Percentiles rank a stretch among this genome's conserved stretches.
Conservation (phyloP, 2,888 invertebrate species). For the Cheilosia vulpina region DNA sequence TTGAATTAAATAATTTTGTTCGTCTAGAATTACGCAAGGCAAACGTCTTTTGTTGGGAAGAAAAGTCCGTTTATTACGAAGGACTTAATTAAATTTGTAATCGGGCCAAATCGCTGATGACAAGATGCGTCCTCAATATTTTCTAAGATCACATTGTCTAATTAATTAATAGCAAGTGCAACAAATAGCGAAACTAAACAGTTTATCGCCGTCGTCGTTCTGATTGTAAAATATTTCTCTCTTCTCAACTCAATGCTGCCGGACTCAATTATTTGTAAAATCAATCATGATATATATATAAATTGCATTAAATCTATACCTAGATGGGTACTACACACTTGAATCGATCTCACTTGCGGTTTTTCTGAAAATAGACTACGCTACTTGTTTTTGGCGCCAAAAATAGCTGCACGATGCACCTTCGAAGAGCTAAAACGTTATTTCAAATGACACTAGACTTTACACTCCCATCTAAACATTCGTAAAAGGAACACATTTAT, state of each 20-base stretch:
- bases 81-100: slow-evolving; percentile 6
- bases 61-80: not conserved
- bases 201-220: slow-evolving; percentile 16
- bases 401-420: slow-evolving; percentile 30
- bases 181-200: not conserved
- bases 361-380: slow-evolving; percentile 21
- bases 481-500: not conserved
- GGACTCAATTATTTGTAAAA: slow-evolving; percentile 34
- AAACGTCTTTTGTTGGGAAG: not conserved
- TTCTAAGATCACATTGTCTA: slow-evolving; percentile 39
- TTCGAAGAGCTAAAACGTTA: slow-evolving; percentile 10
- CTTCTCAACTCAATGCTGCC: slow-evolving; percentile 16
- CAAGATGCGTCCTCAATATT: slow-evolving; percentile 8
- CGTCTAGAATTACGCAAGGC: not conserved
- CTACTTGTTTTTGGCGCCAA: slow-evolving; percentile 33
- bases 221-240: not conserved
- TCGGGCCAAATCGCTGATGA: not conserved
- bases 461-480: not conserved
- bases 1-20: slow-evolving; percentile 5
- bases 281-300: slow-evolving; percentile 21
- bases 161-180: slow-evolving; percentile 48
- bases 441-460: not conserved
- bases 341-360: slow-evolving; percentile 27
- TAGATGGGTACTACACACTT: not conserved
- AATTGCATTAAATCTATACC: slow-evolving; percentile 21